Evolutionary conservation across 2,113 vertebrate species (phyloP).

Genomic region (Pagrus major): DNA sequence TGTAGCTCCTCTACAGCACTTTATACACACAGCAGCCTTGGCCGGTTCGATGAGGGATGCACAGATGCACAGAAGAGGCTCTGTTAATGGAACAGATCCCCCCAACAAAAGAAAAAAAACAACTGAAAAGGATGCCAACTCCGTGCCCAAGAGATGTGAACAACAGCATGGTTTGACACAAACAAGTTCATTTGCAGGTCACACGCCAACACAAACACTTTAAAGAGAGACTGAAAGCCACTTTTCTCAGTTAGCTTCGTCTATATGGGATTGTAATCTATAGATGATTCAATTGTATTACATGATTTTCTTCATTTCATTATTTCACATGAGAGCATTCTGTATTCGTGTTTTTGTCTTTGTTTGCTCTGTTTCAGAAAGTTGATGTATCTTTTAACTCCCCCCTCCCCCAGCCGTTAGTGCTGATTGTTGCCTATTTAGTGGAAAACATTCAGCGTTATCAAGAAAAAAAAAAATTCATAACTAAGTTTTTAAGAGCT

Average conservation of each 20-base stretch:
- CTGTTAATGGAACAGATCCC: background rate
- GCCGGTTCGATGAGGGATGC: background rate
- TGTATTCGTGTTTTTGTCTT: background rate
- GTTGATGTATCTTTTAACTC: background rate
- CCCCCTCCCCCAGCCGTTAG: too few species aligned
- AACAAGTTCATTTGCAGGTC: conserved; percentile 25
- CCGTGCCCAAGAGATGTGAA: background rate
- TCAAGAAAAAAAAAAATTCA: too few species aligned
- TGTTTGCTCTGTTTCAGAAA: background rate
- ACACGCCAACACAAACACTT: background rate
- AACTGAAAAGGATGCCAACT: background rate
- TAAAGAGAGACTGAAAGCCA: background rate
- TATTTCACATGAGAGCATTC: background rate
- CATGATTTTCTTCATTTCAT: too few species aligned
- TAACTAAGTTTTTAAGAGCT: too few species aligned
- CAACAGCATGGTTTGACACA: background rate
- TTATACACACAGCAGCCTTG: background rate
- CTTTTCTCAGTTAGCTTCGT: background rate
- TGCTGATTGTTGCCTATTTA: too few species aligned
- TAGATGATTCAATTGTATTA: too few species aligned
- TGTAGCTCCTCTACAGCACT: background rate
- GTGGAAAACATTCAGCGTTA: too few species aligned
- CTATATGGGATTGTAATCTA: background rate
- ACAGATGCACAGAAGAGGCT: background rate
- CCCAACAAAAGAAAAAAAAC: background rate